Evolutionary conservation across 1,140 invertebrate species (phyloP).

Genomic region (Caenorhabditis latens): DNA sequence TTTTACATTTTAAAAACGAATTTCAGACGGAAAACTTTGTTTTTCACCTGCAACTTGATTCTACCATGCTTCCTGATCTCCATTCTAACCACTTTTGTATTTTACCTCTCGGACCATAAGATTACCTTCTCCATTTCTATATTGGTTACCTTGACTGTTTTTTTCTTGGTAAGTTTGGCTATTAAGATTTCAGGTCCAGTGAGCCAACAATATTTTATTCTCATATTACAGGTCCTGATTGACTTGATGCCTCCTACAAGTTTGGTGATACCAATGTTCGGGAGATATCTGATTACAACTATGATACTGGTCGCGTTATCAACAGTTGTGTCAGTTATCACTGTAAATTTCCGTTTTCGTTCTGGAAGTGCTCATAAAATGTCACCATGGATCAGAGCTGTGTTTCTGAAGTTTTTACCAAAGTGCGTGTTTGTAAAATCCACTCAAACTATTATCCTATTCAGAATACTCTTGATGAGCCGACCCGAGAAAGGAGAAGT

Average conservation of each 20-base stretch:
- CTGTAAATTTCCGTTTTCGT: slow-evolving; percentile 96
- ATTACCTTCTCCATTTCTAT: slow-evolving; percentile 98
- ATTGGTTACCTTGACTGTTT: slow-evolving; percentile 89
- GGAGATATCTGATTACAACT: slow-evolving; percentile 98
- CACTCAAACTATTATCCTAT: background rate
- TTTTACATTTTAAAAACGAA: slow-evolving; percentile 79
- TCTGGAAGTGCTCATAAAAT: slow-evolving; percentile 86
- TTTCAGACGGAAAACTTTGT: slow-evolving; percentile 92
- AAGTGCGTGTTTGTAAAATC: slow-evolving; percentile 62
- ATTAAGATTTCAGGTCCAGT: too few relatives aligned
- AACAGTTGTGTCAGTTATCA: slow-evolving; percentile 96
- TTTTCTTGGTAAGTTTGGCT: slow-evolving; percentile 85
- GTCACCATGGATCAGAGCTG: slow-evolving; percentile 92
- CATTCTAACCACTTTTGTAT: slow-evolving; percentile 95
- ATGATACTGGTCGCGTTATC: slow-evolving; percentile 99
- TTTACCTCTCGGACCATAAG: slow-evolving; percentile 97
- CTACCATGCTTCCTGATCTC: slow-evolving; percentile 96
- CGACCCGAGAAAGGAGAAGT: slow-evolving; percentile 78
- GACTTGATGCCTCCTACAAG: slow-evolving; percentile 98
- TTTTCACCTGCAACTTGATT: slow-evolving; percentile 94
- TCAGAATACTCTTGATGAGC: slow-evolving; percentile 75
- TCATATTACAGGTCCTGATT: slow-evolving; percentile 83
- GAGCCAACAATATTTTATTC: too few relatives aligned
- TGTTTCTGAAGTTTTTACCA: slow-evolving; percentile 92
- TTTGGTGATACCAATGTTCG: slow-evolving; percentile 95